Evolutionary conservation across 1,140 invertebrate genomes (phyloP), one percentile per base, ranked within the genome.

Genomic region (Monochamus saltuarius): DNA sequence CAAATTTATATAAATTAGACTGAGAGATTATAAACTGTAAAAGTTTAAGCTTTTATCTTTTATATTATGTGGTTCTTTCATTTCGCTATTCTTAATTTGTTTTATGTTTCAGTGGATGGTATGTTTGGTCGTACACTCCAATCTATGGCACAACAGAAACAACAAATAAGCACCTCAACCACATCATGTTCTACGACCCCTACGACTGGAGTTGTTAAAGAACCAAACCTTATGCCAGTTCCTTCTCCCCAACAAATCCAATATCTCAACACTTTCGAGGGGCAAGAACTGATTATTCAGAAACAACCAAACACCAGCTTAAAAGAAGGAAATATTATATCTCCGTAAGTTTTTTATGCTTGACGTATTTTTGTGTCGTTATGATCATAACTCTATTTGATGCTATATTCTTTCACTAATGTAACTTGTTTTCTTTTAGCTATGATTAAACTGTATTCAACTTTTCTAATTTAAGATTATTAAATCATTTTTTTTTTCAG

Each of bases 181-280:
- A 68, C 79, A 52, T 62, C 71, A 22, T 61, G 60, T 60, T 65
- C 77, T 45, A 69, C 73, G 50, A 75, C 73, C 52, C 56, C 73
- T 29, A 78, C 77, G 9, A 66, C 78, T 4, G 76, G 79, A 11
- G 59, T 59, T 58, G 63, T 63, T 8, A 75, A 93, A 78, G 92
- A 94, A 78, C 89, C 91, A 22, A 95, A 94, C 79, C 80, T 97
- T 62, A 96, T 97, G 91, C 94, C 94, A 42, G 94, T 96, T 64
- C 95, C 94, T 60, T 96, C 94, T 55, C 94, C 95, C 29, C 94
- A 96, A 79, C 93, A 95, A 83, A 95, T 97, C 75, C 92, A 94
- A 68, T 97, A 96, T 82, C 84, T 96, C 60, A 95, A 94, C 82
- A 89, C 92, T 59, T 96, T 97, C 79, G 94, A 97, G 82, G 94